Conservation (phyloP, 2,113 vertebrate species). For the Haplotaxodon microlepis region DNA sequence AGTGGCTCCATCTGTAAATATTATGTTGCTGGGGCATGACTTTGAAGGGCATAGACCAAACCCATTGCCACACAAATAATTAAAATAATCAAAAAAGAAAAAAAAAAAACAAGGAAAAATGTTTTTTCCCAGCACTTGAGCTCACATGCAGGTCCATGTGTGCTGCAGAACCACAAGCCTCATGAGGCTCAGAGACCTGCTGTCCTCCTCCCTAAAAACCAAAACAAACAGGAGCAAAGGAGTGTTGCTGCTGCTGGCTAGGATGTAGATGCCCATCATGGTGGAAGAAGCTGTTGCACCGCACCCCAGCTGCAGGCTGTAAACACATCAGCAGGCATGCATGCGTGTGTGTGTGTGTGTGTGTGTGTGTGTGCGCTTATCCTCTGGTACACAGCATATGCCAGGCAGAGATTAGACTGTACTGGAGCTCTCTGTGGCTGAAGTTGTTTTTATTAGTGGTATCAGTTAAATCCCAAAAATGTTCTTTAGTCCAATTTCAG, state of each 20-base stretch:
- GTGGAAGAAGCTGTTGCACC: not conserved
- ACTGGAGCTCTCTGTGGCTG: not conserved
- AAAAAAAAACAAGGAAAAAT: not conserved
- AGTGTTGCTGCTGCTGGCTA: slow-evolving; percentile 10
- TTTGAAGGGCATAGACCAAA: not conserved
- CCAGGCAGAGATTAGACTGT: not conserved
- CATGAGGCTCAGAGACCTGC: not conserved
- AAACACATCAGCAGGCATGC: slow-evolving; percentile 1
- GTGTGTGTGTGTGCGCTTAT: rapidly evolving
- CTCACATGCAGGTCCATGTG: slow-evolving; percentile 39
- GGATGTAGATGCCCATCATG: not conserved
- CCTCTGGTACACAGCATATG: not conserved
- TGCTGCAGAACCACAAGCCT: not conserved
- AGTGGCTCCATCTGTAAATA: slow-evolving; percentile 25
- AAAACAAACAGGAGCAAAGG: slow-evolving; percentile 26
- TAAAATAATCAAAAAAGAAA: not conserved
- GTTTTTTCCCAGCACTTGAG: slow-evolving; percentile 6
- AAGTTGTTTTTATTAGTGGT: not conserved
- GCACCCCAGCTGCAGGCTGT: slow-evolving; percentile 5
- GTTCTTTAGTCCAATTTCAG: not conserved
- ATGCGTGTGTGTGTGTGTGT: not conserved
- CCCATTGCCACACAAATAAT: not conserved
- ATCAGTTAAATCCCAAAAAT: not conserved
- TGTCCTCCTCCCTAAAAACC: not conserved
- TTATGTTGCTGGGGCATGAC: slow-evolving; percentile 3